A percentile compares a stretch with the other conserved stretches of the same genome.
Evolutionary conservation across 2,113 vertebrate genomes (phyloP).

Genomic region (Siniperca chuatsi): DNA sequence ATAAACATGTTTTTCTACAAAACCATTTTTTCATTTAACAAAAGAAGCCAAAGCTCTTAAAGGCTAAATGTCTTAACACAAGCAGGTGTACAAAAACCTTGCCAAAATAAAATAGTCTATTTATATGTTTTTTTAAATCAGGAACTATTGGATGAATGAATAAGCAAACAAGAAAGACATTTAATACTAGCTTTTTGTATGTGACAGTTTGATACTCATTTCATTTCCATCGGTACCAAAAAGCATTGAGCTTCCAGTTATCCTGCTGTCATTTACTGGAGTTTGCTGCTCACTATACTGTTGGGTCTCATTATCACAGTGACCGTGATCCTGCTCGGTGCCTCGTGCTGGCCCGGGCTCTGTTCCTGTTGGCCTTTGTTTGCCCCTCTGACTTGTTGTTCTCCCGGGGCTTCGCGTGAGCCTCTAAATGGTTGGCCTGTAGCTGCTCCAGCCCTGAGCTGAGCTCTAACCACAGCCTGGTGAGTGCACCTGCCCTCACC

Average conservation of each 20-base stretch:
- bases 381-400: constrained; percentile 53
- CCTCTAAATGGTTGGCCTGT: constrained; percentile 32
- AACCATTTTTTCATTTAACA: not conserved
- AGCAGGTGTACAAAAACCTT: not conserved
- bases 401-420: constrained; percentile 5
- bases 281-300: constrained; percentile 13
- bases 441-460: constrained; percentile 17
- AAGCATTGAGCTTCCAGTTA: not conserved
- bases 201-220: not conserved
- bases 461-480: constrained; percentile 39
- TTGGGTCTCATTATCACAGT: constrained; percentile 48
- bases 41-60: not conserved
- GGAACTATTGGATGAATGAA: not conserved
- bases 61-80: not conserved
- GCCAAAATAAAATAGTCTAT: not conserved
- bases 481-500: constrained; percentile 54
- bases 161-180: not conserved
- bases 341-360: constrained; percentile 27
- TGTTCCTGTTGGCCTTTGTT: constrained; percentile 55
- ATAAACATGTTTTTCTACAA: not conserved
- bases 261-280: not conserved
- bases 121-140: not conserved
- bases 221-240: not conserved
- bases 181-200: not conserved
- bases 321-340: constrained; percentile 36